Evolutionary conservation across 1,140 invertebrate species (phyloP).

Genomic region (Magallana gigas): DNA sequence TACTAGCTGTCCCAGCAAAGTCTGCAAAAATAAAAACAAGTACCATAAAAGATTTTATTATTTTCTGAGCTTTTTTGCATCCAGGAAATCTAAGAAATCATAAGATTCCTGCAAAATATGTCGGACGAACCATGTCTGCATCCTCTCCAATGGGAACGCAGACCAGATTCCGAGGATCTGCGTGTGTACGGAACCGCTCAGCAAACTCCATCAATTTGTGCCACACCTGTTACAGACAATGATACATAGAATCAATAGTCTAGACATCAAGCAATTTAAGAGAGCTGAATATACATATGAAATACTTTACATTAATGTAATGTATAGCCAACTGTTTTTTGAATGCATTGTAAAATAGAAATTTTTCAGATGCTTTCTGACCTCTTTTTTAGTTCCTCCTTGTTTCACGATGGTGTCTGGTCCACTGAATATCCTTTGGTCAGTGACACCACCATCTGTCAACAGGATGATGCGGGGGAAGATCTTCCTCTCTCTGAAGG

Average conservation of each 20-base stretch:
- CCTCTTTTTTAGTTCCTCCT: conserved; percentile 44
- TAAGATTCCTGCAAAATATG: background rate
- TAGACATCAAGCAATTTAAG: too few relatives aligned
- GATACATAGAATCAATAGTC: too few relatives aligned
- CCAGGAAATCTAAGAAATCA: too few relatives aligned
- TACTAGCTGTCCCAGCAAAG: conserved; percentile 13
- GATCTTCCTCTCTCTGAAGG: conserved; percentile 50
- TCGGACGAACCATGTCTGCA: conserved; percentile 37
- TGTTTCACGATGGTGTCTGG: conserved; percentile 48
- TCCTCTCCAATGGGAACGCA: conserved; percentile 48
- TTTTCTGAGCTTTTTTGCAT: background rate
- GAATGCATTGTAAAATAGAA: too few relatives aligned
- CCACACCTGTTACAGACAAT: conserved; percentile 24
- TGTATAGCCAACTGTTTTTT: too few relatives aligned
- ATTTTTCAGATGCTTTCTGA: background rate
- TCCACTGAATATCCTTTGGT: conserved; percentile 54
- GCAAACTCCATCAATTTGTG: conserved; percentile 53
- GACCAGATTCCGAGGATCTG: conserved; percentile 43
- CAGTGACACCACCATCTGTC: conserved; percentile 55
- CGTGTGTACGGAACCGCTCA: conserved; percentile 45
- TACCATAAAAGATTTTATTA: background rate
- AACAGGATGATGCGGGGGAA: conserved; percentile 52
- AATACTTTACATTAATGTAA: too few relatives aligned
- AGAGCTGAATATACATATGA: too few relatives aligned
- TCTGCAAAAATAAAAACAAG: conserved; percentile 23